Conservation (phyloP, 1,140 invertebrate genomes). For the Dermatophagoides farinae region DNA sequence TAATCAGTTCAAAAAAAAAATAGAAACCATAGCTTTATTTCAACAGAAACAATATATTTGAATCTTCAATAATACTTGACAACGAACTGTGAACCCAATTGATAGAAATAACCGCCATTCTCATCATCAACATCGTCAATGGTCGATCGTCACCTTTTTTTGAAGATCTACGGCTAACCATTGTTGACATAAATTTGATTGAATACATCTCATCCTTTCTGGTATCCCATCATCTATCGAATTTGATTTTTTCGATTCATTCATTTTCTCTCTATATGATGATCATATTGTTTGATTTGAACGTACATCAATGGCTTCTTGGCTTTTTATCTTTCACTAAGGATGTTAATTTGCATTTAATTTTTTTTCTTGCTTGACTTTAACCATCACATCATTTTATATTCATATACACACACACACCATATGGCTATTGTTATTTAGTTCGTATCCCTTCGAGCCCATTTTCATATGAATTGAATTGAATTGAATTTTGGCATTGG, state of each 20-base stretch:
- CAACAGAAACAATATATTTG: too few relatives aligned
- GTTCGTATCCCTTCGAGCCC: not conserved
- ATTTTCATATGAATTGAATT: constrained; percentile 9
- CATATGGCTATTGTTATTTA: not conserved
- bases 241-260: not conserved
- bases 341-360: constrained; percentile 5
- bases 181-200: not conserved
- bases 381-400: too few relatives aligned
- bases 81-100: too few relatives aligned
- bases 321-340: not conserved
- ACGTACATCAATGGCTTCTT: not conserved
- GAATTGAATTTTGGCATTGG: not conserved
- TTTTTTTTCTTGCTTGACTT: not conserved
- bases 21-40: too few relatives aligned
- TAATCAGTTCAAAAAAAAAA: too few relatives aligned
- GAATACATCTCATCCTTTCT: not conserved
- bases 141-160: too few relatives aligned
- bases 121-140: too few relatives aligned
- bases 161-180: too few relatives aligned
- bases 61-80: too few relatives aligned
- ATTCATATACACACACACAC: too few relatives aligned
- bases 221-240: not conserved
- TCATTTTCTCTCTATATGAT: not conserved
- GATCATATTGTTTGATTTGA: not conserved
- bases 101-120: too few relatives aligned